Evolutionary conservation across 2,888 invertebrate species (phyloP).

Genomic region (Agriopis marginaria): DNA sequence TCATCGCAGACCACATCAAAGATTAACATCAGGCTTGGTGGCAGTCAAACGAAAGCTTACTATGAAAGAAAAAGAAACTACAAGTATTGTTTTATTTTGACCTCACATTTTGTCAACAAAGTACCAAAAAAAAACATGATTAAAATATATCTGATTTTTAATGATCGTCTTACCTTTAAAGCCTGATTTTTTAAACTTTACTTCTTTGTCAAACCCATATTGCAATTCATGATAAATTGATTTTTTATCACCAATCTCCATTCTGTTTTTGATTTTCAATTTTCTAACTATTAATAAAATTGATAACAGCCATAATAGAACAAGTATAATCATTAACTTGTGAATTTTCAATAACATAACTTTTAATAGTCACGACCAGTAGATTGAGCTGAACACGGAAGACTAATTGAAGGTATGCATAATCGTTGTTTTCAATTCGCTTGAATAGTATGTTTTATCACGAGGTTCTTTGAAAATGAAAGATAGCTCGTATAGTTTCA

Average conservation of each 20-base stretch:
- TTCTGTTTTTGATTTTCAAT: slow-evolving; percentile 41
- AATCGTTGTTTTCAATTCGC: slow-evolving; percentile 1
- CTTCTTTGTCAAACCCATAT: background rate
- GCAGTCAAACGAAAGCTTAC: too few species aligned
- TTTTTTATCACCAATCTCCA: slow-evolving; percentile 30
- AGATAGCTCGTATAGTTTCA: background rate
- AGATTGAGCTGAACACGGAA: slow-evolving; percentile 22
- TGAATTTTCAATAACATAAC: slow-evolving; percentile 44
- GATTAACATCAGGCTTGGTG: too few species aligned
- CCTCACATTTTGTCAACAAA: too few species aligned
- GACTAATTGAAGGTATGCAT: background rate
- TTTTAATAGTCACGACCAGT: slow-evolving; percentile 3
- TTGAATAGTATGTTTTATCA: slow-evolving; percentile 3
- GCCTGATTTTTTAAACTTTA: slow-evolving; percentile 27
- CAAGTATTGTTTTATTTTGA: too few species aligned
- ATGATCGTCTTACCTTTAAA: slow-evolving; percentile 49
- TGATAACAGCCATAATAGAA: slow-evolving; percentile 60
- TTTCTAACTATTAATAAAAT: slow-evolving; percentile 56
- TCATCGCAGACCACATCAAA: too few species aligned
- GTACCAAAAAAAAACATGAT: too few species aligned
- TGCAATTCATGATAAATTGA: slow-evolving; percentile 1
- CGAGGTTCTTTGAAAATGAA: slow-evolving; percentile 9
- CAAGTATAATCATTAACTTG: slow-evolving; percentile 49
- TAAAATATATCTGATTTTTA: too few species aligned
- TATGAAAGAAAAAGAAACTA: too few species aligned